Base-by-base conservation (phyloP, 2,888 invertebrate species). In the Heteromyza rotundicornis region DNA sequence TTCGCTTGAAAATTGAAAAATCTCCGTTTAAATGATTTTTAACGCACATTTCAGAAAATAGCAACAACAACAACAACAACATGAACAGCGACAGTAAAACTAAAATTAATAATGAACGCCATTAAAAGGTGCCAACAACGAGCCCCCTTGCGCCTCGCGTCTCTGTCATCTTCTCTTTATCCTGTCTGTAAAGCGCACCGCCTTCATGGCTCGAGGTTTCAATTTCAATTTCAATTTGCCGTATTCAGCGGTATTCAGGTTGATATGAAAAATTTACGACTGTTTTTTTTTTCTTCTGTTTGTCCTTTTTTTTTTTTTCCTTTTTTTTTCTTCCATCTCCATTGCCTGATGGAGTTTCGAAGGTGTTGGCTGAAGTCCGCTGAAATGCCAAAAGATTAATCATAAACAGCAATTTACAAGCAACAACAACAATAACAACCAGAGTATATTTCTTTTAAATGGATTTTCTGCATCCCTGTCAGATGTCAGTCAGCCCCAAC, bases 341-440 rank as follows among this genome's bases (percentile, higher is more conserved):
- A n/a, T n/a, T n/a, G n/a, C n/a, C n/a, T n/a, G n/a, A n/a, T n/a
- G n/a, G n/a, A n/a, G n/a, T n/a, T n/a, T n/a, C n/a, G n/a, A 59
- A 68, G 68, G 40, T 23, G 51, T 51, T n/a, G n/a, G 51, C 24
- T 51, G 27, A 51, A 8, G n/a, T 27, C 2, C n/a, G 23, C 51
- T 51, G 24, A 22, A 51, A 20, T 14, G 49, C 22, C 68, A 58
- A 67, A 71, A 73, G 74, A 73, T 73, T 72, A 73, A 73, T 69
- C 74, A 74, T 69, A 72, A 72, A 68, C 65, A 60, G 67, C 66
- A 58, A 57, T 50, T 58, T 56, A 27, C 53, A 53, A 70, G 16
- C 59, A 54, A 59, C 35, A 59, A 58, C 36, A 57, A 59, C 66
- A 64, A 66, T 66, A 72, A 72, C 23, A 17, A 36, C 23, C 35